Conservation (phyloP, 2,888 invertebrate species). For the Caenorhabditis uteleia region DNA sequence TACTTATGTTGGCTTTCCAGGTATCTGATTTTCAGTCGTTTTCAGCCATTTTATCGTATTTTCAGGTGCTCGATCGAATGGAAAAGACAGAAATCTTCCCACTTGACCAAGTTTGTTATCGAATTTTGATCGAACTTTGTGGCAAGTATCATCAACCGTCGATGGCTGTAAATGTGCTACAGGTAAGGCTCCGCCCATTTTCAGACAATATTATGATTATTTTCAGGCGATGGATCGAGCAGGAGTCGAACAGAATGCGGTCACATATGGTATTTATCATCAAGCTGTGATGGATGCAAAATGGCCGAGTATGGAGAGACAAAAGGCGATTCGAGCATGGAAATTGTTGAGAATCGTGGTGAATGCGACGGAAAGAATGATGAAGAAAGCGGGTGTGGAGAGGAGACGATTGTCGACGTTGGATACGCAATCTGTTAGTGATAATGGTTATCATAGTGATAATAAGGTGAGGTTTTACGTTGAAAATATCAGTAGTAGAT, state of each 20-base stretch:
- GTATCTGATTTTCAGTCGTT: slow-evolving; percentile 27
- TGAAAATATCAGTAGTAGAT: not conserved
- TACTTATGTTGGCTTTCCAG: slow-evolving; percentile 73
- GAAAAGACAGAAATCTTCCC: slow-evolving; percentile 76
- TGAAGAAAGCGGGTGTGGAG: slow-evolving; percentile 23
- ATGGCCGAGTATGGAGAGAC: slow-evolving; percentile 56
- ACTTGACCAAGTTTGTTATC: slow-evolving; percentile 81
- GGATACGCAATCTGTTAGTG: slow-evolving; percentile 11
- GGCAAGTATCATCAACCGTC: slow-evolving; percentile 88
- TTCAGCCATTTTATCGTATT: not conserved
- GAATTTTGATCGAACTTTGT: slow-evolving; percentile 97
- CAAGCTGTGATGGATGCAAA: slow-evolving; percentile 75
- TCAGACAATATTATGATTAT: too few species aligned
- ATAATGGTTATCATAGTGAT: slow-evolving; percentile 1
- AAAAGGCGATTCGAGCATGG: slow-evolving; percentile 57
- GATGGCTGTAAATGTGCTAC: slow-evolving; percentile 82
- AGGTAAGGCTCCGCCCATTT: slow-evolving; percentile 31
- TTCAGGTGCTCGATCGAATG: slow-evolving; percentile 80
- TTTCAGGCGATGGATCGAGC: slow-evolving; percentile 83
- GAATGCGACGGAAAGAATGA: slow-evolving; percentile 5
- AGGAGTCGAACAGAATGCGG: slow-evolving; percentile 92
- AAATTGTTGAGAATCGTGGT: slow-evolving; percentile 38
- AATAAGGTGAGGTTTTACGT: too few species aligned
- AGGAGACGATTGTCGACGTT: slow-evolving; percentile 8
- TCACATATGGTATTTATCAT: slow-evolving; percentile 91